Base-by-base conservation (phyloP, 2,888 invertebrate genomes). In the Tiliacea citrago region DNA sequence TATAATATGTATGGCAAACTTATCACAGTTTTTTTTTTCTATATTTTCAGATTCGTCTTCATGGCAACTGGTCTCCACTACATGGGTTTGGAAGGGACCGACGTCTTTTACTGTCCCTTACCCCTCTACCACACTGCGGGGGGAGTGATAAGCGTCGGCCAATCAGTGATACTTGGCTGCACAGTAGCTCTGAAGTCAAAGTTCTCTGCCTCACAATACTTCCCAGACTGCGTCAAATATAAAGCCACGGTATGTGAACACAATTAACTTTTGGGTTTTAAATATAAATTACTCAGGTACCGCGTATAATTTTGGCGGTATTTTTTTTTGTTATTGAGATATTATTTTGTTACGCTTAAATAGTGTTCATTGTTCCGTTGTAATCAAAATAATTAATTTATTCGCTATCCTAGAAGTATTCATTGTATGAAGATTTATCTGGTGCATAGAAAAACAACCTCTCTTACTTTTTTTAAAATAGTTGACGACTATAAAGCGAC, bases 41-140 rank as follows among this genome's bases (percentile, higher is more conserved):
- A 12, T 45, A 42, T 45, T 82, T 86, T 51, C 92, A 98, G 98
- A 89, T 98, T 97, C 90, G 97, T 98, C 79, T 98, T 98, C 90
- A 98, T 98, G 89, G 97, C 98, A 2, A 97, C 97, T 24, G 98
- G 97, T 24, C 97, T 98, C 75, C 97, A 97, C 91, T 94, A 98
- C 86, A 97, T 97, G 82, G 97, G 97, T 0, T 97, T 99, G 70
- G 96, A 94, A 18, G 89, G 93, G 1, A 95, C 97, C 10, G 99
- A 99, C 93, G 96, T 98, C 55, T 97, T 99, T 87, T 99, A 99
- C 93, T 98, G 98, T 35, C 98, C 99, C 0, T 96, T 99, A 85
- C 99, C 99, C 0, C 96, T 99, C n/a, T 99, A 99, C 94, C 99
- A 99, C 93, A 99, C 99, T 0, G 99, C 99, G 0, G 99, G 99